Evolutionary conservation across 1,140 invertebrate genomes (phyloP), one percentile per base, ranked within the genome.

Genomic region (Doryteuthis pealeii): DNA sequence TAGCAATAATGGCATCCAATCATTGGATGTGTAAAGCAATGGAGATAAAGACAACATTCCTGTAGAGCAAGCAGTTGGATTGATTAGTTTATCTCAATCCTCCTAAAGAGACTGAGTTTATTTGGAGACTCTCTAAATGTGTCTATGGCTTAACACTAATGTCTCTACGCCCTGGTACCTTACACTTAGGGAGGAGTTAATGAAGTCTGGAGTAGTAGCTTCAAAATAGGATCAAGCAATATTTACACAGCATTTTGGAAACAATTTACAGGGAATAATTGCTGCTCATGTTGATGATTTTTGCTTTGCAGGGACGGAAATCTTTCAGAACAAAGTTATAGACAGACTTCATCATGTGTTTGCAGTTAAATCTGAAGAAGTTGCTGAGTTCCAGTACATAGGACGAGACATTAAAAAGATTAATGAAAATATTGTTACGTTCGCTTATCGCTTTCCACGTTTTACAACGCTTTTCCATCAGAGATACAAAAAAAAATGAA

Each of bases 61-160:
- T 77, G 28, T 74, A 79, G 62, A 76, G 78, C 2, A 62, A 62
- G 18, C 6, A 75, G 30, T 35, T 75, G 28, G 73, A 80, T 5
- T n/a, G 73, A n/a, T 43, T 78, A 18, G 75, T 80, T 5, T 74
- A 66, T 73, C 31, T 78, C 6, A 68, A 74, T 45, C 78, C 78
- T 40, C 70, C 74, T 30, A 67, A 70, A 35, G 74, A 80, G 40
- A 74, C 69, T 65, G 76, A 70, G 8, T 40, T 45, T 10, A 62
- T 78, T 28, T 80, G 76, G 79, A 76, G 76, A 75, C 72, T 80
- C 3, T 74, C 71, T 5, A 77, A 80, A 71, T 69, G 75, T 18
- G 43, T 79, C 22, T 77, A 79, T 71, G 70, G 76, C 0, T 54
- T 77, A 3, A 79, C 76, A 10, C 3, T 40, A 10, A 40, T 40